phyloP scores from a whole-genome alignment of 2,113 vertebrate genomes.

The Procavia capensis region DNA sequence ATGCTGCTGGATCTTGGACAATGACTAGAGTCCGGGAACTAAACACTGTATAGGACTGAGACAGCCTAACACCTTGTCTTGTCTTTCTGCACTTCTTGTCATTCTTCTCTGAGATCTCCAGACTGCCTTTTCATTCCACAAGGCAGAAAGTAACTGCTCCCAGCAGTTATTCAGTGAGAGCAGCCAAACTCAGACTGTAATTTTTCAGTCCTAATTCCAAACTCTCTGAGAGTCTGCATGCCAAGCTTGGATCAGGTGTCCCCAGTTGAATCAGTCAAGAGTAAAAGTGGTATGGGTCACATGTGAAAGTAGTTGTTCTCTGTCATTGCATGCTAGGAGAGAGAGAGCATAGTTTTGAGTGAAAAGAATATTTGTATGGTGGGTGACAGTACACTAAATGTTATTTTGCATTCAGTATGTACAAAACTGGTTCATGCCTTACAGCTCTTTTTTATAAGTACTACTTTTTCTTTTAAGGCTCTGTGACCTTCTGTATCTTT shows the following conservation, averaged over 20 bases:
- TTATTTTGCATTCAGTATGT: background rate
- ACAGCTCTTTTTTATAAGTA: background rate
- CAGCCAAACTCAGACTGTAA: background rate
- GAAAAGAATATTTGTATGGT: background rate
- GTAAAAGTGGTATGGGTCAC: background rate
- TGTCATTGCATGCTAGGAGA: background rate
- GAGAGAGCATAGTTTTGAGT: background rate
- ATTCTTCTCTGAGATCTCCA: background rate
- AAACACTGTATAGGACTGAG: background rate
- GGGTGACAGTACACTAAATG: background rate
- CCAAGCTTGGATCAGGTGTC: background rate
- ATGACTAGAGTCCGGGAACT: fast-evolving
- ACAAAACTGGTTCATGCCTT: background rate
- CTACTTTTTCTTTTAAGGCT: conserved; percentile 8
- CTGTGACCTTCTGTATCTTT: background rate
- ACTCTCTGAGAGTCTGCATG: background rate
- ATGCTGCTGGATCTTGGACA: background rate
- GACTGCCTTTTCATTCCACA: background rate
- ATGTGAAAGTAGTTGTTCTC: background rate
- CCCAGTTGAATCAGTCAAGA: background rate
- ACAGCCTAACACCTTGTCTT: background rate
- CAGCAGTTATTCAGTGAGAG: background rate
- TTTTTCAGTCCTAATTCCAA: background rate
- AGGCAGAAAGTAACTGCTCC: background rate
- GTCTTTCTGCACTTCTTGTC: background rate